phyloP scores from a whole-genome alignment of 2,888 invertebrate species.

The Heliconius cydno region DNA sequence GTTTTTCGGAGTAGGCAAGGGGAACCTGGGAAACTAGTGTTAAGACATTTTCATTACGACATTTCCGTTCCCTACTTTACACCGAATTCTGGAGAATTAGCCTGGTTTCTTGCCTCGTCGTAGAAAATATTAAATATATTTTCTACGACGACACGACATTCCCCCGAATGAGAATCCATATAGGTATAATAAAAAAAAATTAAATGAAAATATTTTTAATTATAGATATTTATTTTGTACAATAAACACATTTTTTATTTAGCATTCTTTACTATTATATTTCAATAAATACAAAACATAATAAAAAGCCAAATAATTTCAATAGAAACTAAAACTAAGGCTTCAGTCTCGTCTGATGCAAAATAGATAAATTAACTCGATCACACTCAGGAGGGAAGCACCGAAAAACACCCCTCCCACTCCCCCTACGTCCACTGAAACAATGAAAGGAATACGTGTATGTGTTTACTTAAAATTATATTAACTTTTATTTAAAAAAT shows the following conservation, averaged over 20 bases:
- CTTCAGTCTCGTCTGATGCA: slow-evolving; percentile 57
- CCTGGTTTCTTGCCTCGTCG: too few species aligned
- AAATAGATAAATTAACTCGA: slow-evolving; percentile 83
- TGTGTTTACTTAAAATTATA: too few species aligned
- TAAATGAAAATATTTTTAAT: not conserved
- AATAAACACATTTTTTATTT: not conserved
- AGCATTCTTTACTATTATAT: not conserved
- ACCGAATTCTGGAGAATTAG: too few species aligned
- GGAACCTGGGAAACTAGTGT: too few species aligned
- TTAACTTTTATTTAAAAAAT: too few species aligned
- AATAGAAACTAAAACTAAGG: slow-evolving; percentile 15
- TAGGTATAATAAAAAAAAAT: too few species aligned
- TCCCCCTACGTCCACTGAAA: slow-evolving; percentile 85
- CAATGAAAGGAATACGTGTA: slow-evolving; percentile 42
- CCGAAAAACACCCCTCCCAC: slow-evolving; percentile 85
- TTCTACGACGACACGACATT: too few species aligned
- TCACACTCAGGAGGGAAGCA: slow-evolving; percentile 83
- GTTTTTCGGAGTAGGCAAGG: not conserved
- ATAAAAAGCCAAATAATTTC: not conserved
- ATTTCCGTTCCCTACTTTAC: too few species aligned
- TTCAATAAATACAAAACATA: not conserved
- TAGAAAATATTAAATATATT: too few species aligned
- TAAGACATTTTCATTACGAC: too few species aligned
- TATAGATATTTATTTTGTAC: not conserved
- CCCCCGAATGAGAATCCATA: too few species aligned